Conservation (phyloP, 1,140 invertebrate species). For the Teleogryllus occipitalis region DNA sequence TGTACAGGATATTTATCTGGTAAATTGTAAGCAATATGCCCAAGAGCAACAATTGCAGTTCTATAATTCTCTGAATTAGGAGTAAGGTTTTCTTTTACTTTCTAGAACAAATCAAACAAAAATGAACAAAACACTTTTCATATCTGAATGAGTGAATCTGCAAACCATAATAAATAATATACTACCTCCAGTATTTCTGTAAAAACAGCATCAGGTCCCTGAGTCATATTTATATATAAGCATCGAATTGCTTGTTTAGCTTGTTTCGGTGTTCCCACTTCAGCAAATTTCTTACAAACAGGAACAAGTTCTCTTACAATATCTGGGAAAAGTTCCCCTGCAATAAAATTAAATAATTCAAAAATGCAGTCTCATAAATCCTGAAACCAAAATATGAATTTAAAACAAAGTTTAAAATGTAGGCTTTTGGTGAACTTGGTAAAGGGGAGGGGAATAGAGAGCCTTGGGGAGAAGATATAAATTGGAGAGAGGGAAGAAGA, state of each 20-base stretch:
- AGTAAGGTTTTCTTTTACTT: constrained; percentile 62
- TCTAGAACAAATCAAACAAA: constrained; percentile 31
- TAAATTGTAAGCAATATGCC: constrained; percentile 87
- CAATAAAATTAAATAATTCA: constrained; percentile 27
- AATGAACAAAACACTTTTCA: constrained; percentile 8
- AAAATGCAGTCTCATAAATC: too few species aligned
- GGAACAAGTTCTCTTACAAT: constrained; percentile 67
- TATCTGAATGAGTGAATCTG: constrained; percentile 1
- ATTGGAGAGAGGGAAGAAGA: too few species aligned
- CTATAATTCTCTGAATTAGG: constrained; percentile 78
- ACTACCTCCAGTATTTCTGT: constrained; percentile 73
- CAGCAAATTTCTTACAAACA: constrained; percentile 77
- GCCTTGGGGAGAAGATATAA: too few species aligned
- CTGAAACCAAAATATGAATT: too few species aligned
- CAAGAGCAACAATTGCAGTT: constrained; percentile 86
- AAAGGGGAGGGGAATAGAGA: too few species aligned
- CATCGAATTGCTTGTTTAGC: constrained; percentile 93
- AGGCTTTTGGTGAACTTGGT: too few species aligned
- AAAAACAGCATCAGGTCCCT: constrained; percentile 71
- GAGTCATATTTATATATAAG: constrained; percentile 76
- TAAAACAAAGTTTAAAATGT: too few species aligned
- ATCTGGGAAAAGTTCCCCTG: constrained; percentile 62
- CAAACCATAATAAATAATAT: constrained; percentile 11
- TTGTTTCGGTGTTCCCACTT: constrained; percentile 85
- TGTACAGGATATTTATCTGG: constrained; percentile 80